phyloP scores from a whole-genome alignment of 2,888 invertebrate genomes.

The Athalia circularis region DNA sequence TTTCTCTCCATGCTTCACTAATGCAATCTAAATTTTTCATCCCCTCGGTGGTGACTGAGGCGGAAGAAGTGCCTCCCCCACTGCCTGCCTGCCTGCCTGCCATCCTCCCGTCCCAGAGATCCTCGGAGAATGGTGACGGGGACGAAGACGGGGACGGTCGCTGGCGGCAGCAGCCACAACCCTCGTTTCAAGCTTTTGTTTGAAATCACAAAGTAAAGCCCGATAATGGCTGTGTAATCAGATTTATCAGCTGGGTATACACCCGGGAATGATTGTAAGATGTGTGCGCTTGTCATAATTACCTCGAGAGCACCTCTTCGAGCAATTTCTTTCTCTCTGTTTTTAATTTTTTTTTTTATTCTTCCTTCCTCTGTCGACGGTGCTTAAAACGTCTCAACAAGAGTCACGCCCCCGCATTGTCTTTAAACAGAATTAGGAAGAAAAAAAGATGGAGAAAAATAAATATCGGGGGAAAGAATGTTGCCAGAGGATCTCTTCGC shows the following conservation, averaged over 20 bases:
- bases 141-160: slow-evolving; percentile 14
- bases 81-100: slow-evolving; percentile 66
- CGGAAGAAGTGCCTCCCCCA: slow-evolving; percentile 72
- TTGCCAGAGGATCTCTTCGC: too few species aligned
- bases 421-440: too few species aligned
- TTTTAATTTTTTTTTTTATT: too few species aligned
- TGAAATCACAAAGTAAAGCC: slow-evolving; percentile 62
- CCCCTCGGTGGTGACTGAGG: slow-evolving; percentile 66
- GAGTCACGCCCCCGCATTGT: too few species aligned
- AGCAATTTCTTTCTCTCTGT: slow-evolving; percentile 9
- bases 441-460: too few species aligned
- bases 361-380: too few species aligned
- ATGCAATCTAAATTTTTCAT: slow-evolving; percentile 77
- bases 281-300: slow-evolving; percentile 49
- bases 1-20: slow-evolving; percentile 57
- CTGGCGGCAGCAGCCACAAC: slow-evolving; percentile 30
- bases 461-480: too few species aligned
- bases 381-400: too few species aligned
- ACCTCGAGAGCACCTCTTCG: slow-evolving; percentile 32
- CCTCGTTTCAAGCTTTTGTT: slow-evolving; percentile 58
- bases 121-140: not conserved
- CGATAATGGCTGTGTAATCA: slow-evolving; percentile 61
- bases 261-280: slow-evolving; percentile 51
- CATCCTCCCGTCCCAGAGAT: slow-evolving; percentile 9
- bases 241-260: slow-evolving; percentile 57